Evolutionary conservation across 2,888 invertebrate species (phyloP).

Genomic region (Callyntrura guangdongensis): DNA sequence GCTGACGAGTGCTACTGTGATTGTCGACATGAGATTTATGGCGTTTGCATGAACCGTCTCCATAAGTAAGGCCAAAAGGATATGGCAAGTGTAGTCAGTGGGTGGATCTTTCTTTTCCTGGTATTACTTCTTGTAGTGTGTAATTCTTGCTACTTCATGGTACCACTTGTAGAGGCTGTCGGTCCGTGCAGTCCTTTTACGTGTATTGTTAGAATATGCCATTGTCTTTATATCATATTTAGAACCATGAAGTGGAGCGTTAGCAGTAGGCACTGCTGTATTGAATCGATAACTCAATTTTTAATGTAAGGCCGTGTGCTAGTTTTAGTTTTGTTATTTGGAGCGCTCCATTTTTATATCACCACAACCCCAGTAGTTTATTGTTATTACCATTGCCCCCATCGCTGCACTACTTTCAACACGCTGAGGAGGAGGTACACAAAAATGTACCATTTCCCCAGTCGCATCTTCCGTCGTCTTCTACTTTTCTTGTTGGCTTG

Average conservation of each 20-base stretch:
- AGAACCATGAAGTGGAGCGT: too few species aligned
- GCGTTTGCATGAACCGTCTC: conserved; percentile 58
- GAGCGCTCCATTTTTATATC: too few species aligned
- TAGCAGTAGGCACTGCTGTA: too few species aligned
- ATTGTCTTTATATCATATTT: too few species aligned
- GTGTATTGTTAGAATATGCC: too few species aligned
- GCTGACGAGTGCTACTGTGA: conserved; percentile 31
- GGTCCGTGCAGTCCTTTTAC: too few species aligned
- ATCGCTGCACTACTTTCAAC: neutral
- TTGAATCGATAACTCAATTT: too few species aligned
- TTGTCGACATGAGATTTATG: conserved; percentile 64
- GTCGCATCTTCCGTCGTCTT: neutral
- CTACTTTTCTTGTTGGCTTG: conserved; percentile 7
- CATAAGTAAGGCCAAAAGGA: conserved; percentile 42
- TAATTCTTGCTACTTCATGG: neutral
- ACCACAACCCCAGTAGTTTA: neutral
- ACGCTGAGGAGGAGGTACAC: neutral
- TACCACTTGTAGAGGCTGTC: too few species aligned
- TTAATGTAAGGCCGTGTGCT: too few species aligned
- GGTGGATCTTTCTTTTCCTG: conserved; percentile 34
- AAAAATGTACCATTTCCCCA: neutral
- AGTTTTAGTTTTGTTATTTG: too few species aligned
- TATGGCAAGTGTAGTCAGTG: neutral
- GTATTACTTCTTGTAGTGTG: conserved; percentile 9
- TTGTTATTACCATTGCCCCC: neutral